Conservation (phyloP, 23 tunicate species). For the Halocynthia roretzi region DNA sequence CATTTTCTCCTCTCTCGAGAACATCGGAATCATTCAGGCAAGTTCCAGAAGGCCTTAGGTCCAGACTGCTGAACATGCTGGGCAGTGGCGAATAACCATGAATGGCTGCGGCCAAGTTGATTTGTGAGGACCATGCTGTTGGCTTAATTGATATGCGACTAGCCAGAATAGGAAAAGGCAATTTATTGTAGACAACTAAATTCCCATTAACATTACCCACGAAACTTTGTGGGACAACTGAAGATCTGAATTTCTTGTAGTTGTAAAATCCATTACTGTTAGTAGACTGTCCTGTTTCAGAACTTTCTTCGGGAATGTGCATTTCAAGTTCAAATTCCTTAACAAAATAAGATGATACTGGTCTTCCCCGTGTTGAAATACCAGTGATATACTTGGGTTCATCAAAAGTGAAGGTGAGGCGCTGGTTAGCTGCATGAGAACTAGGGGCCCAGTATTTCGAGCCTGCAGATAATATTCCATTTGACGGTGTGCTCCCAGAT, state of each 20-base stretch:
- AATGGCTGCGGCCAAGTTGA: slow-evolving; percentile 11
- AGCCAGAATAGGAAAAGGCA: slow-evolving; percentile 26
- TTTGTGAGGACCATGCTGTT: neutral
- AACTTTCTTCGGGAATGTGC: slow-evolving; percentile 5
- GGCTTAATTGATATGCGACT: slow-evolving; percentile 15
- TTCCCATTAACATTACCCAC: neutral
- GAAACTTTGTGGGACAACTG: slow-evolving; percentile 3
- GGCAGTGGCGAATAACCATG: slow-evolving; percentile 17
- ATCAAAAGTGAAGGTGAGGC: slow-evolving; percentile 9
- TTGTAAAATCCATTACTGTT: slow-evolving; percentile 25
- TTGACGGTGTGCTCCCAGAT: neutral
- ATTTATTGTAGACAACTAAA: neutral
- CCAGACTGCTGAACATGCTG: neutral
- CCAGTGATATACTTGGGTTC: slow-evolving; percentile 23
- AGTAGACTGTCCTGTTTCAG: slow-evolving; percentile 6
- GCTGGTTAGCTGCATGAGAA: slow-evolving; percentile 10
- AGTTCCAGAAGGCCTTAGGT: slow-evolving; percentile 8
- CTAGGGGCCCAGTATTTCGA: neutral
- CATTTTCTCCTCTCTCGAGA: slow-evolving; percentile 4
- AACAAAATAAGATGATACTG: neutral
- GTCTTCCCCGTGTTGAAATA: slow-evolving; percentile 13
- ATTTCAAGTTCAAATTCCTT: slow-evolving; percentile 21
- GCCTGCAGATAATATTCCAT: slow-evolving; percentile 1
- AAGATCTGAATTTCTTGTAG: slow-evolving; percentile 14
- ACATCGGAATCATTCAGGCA: neutral